Base-by-base conservation (phyloP, 2,888 invertebrate species). In the Oeneis ivallda region DNA sequence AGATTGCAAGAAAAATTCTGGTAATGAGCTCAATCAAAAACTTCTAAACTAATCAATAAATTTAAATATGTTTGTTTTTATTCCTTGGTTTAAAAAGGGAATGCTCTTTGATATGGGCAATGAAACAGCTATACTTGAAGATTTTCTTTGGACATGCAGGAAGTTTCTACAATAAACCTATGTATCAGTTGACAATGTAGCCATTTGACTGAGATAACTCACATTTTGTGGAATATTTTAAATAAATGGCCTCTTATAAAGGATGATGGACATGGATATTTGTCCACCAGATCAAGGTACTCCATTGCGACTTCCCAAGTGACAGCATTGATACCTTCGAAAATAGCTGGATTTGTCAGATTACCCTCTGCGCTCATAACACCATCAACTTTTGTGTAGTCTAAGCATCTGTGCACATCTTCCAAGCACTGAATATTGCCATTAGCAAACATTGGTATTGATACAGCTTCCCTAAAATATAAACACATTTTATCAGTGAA, bases 321-420 rank as follows among this genome's bases (percentile, higher is more conserved):
- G 1, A 96, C 94, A n/a, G 97, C 96, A 80, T 94, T 93, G 43
- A 88, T 78, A 74, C 96, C 95, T 77, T 94, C 93, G 88, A 98
- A 99, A 69, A 99, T 85, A 10, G 95, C 96, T n/a, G 99, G 99
- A 89, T 99, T 99, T 81, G 98, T 97, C n/a, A 99, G 93, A 85
- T 97, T 98, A 0, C 99, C 99, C 91, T 99, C 99, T 70, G 97
- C 96, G 77, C 96, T 95, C 98, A 98, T 98, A 0, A 98, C 96
- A 49, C 96, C 97, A 79, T 95, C 93, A 3, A 95, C 98, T 37
- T 96, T 96, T 0, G 99, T 99, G 76, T 94, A 95, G 64, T 94
- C 90, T 60, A 99, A 86, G 83, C 99, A 99, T 70, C 95, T 93
- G 65, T 95, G 89, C 1, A 97, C 94, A 93, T 99, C 99, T 77